Conservation (phyloP, 2,113 vertebrate species). For the Cettia cetti region DNA sequence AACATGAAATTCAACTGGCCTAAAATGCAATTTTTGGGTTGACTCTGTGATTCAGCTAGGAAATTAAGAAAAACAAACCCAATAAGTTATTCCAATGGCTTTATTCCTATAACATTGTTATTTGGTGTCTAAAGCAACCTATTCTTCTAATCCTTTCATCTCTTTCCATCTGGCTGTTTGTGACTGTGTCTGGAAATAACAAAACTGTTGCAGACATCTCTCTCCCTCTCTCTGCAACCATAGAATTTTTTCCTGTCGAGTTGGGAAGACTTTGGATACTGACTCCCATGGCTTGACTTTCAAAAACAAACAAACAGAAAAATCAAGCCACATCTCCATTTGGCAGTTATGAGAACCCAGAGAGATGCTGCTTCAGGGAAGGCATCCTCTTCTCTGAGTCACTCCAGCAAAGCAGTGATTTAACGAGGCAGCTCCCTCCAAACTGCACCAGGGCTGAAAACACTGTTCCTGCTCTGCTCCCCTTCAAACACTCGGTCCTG, state of each 20-base stretch:
- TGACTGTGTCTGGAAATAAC: slow-evolving; percentile 3
- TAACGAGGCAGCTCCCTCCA: not conserved
- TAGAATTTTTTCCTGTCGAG: not conserved
- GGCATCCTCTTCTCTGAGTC: not conserved
- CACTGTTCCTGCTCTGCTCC: not conserved
- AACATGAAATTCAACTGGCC: not conserved
- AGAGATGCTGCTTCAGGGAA: not conserved
- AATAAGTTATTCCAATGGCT: not conserved
- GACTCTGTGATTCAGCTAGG: not conserved
- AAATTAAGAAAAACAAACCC: not conserved
- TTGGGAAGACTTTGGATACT: not conserved
- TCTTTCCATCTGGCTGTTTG: slow-evolving; percentile 31
- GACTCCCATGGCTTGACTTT: not conserved
- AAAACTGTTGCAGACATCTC: not conserved
- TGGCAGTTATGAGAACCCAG: not conserved
- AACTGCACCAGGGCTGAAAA: not conserved
- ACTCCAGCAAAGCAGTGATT: not conserved
- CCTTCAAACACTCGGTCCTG: not conserved
- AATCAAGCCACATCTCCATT: not conserved
- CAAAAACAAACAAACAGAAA: slow-evolving; percentile 24
- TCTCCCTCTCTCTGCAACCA: not conserved
- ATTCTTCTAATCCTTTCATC: slow-evolving; percentile 38
- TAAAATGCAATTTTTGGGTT: not conserved
- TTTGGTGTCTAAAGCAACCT: slow-evolving; percentile 29
- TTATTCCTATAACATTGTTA: not conserved